Evolutionary conservation across 2,888 invertebrate species (phyloP), one percentile per base, ranked within the genome.

Genomic region (Hypomecis atomaria): DNA sequence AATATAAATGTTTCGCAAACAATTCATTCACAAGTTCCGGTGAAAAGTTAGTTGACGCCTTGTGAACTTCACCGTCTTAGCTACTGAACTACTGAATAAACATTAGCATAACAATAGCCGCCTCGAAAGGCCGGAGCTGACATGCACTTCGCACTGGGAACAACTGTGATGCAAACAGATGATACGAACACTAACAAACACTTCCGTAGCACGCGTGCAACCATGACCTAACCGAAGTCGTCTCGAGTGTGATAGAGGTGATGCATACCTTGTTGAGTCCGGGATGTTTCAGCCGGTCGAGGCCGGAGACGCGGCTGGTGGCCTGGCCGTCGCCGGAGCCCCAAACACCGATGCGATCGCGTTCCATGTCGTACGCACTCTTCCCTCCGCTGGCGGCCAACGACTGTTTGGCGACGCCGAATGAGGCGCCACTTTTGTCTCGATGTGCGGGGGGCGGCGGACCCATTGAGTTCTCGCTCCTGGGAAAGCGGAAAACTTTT

Each of bases 201-300:
- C 83, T 85, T 87, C 85, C 85, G 83, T 70, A 67, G 66, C 70
- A 75, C 60, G 71, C 71, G 69, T 70, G 70, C 75, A 84, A 84
- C 84, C 85, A 85, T 85, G 84, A 87, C 86, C 87, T 86, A 84
- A 78, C 75, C 75, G 67, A 79, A 83, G 78, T 72, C 71, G 73
- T 71, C 74, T 71, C 66, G 69, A 76, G 76, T 70, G 48, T 45
- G 13, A 64, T 65, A 40, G 34, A 13, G 1, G 0, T 13, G 8
- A 13, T 10, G 69, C 81, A 74, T 84, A 96, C 96, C 95, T 96
- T 96, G 84, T 96, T 96, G 8, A 96, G 91, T 62, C 94, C 94
- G 2, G 96, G 95, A 81, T 95, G 94, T 66, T 94, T 93, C 50
- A 96, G 90, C 70, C 94, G 94, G 85, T 96, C 96, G 70, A 96